Evolutionary conservation across 2,113 vertebrate species (phyloP).

Genomic region (Corythaixoides concolor): DNA sequence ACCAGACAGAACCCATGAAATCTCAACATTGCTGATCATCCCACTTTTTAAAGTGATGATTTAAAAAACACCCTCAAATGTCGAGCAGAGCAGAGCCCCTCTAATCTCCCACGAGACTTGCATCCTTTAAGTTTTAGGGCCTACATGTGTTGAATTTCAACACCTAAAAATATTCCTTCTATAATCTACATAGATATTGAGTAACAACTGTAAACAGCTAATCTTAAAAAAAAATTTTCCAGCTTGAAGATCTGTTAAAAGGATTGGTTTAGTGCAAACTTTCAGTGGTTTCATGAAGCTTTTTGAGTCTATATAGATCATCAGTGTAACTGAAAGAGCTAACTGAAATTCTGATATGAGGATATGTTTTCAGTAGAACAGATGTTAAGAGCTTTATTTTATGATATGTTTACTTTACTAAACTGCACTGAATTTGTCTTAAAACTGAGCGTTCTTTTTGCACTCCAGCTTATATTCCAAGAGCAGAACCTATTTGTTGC

Average conservation of each 20-base stretch:
- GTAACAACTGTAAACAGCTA: neutral
- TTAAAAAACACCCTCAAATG: neutral
- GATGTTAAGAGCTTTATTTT: neutral
- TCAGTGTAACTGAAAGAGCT: neutral
- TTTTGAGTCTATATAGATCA: neutral
- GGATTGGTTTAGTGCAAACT: neutral
- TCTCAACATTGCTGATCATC: neutral
- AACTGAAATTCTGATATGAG: neutral
- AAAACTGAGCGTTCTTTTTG: neutral
- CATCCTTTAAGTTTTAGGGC: neutral
- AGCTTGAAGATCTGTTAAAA: neutral
- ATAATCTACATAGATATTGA: neutral
- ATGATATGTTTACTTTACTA: neutral
- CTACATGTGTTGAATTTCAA: neutral
- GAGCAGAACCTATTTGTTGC: neutral
- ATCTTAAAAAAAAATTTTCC: neutral
- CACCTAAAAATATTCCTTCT: neutral
- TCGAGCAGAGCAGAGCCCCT: neutral
- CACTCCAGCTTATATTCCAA: neutral
- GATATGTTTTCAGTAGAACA: neutral
- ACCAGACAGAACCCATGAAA: fast-evolving
- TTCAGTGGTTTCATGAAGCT: neutral
- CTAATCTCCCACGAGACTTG: neutral
- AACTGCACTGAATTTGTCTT: neutral
- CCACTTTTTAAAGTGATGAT: neutral